phyloP scores from a whole-genome alignment of 2,797 vertebrate genomes.

The Denticeps clupeoides region DNA sequence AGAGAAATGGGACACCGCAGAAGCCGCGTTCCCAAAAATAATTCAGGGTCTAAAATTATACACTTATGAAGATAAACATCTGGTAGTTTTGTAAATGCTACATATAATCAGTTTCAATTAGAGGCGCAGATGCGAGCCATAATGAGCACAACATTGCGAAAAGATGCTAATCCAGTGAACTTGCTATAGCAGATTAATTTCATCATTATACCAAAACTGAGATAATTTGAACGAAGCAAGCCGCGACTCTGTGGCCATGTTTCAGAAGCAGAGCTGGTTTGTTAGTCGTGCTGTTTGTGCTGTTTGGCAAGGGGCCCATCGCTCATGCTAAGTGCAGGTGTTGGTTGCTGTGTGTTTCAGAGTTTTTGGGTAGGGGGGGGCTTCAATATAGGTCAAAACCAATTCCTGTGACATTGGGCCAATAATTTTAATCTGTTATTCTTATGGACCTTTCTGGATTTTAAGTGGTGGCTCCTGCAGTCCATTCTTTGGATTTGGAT shows the following conservation, averaged over 20 bases:
- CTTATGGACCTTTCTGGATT: too few species aligned
- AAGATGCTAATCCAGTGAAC: background rate
- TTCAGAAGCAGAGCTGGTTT: background rate
- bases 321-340: slow-evolving; percentile 1
- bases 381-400: background rate
- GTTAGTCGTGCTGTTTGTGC: background rate
- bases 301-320: background rate
- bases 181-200: background rate
- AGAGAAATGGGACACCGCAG: slow-evolving; percentile 16
- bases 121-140: slow-evolving; percentile 30
- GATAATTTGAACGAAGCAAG: slow-evolving; percentile 1
- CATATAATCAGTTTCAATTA: slow-evolving; percentile 54
- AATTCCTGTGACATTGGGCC: too few species aligned
- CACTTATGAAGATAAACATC: slow-evolving; percentile 31
- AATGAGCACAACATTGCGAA: background rate
- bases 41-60: background rate
- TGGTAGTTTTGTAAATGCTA: slow-evolving; percentile 37
- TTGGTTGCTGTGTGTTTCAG: background rate
- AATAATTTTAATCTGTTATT: too few species aligned
- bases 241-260: slow-evolving; percentile 1
- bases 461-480: too few species aligned
- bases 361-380: background rate
- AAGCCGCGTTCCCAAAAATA: background rate
- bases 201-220: background rate
- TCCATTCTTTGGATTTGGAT: too few species aligned